Evolutionary conservation across 2,888 invertebrate genomes (phyloP), one percentile per base, ranked within the genome.

Genomic region (Synergus laeviventris): DNA sequence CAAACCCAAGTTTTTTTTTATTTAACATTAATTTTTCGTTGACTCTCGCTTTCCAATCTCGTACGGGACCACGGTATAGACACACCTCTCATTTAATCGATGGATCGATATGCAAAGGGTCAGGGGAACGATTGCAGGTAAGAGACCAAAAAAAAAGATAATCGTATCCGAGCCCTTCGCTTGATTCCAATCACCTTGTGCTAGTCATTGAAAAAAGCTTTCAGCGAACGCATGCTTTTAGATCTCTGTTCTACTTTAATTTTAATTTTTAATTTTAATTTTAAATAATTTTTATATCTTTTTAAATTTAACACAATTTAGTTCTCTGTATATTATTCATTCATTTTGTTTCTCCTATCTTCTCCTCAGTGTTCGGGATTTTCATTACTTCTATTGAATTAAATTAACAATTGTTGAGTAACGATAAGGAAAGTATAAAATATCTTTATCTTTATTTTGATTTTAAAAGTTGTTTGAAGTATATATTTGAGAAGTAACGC

Each of bases 1-100:
- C 86, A 87, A 87, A 87, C 87, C 87, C 87, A 79, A 76, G 73
- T 75, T 78, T 42, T 66, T 76, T 61, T 74, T 79, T 49, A 60
- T 79, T 66, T 24, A 59, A 73, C n/a, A 62, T 42, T 77, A 60
- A 70, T 79, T 75, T 64, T 76, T 81, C 12, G 42, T 76, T 73
- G 75, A 73, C 56, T 78, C 62, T 77, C 74, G 77, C 75, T 77
- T 79, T 77, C 16, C 77, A 61, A 79, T 76, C 74, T 49, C 74
- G 49, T 62, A 62, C 62, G 62, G 38, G 62, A 62, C 62, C 38
- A 49, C 45, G 49, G 70, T 70, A 70, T 70, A 70, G 45, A 66
- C 31, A 70, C 31, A 70, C 62, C 62, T 62, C 62, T 62, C 62
- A 38, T 62, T 62, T 38, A 38, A 70, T 70, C 70, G 70, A 54